phyloP scores from a whole-genome alignment of 2,797 vertebrate genomes.

The Molossus molossus region DNA sequence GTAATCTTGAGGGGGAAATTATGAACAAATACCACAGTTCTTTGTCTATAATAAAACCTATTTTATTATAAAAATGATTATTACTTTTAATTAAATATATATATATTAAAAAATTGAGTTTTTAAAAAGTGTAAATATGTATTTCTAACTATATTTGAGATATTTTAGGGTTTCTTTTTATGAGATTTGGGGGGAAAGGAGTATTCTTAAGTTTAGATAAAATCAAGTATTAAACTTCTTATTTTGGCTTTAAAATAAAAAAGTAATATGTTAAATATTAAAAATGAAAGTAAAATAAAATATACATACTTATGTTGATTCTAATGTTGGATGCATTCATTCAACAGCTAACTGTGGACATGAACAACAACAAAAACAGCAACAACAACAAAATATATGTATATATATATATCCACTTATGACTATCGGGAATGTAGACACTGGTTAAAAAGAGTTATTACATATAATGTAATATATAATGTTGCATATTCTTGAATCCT shows the following conservation, averaged over 20 bases:
- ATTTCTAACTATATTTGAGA: neutral
- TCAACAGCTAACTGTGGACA: neutral
- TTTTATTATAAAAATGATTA: neutral
- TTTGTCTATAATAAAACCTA: neutral
- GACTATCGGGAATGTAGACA: neutral
- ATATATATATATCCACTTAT: too few species aligned
- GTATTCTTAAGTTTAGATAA: conserved; percentile 14
- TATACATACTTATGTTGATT: neutral
- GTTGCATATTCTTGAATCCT: too few species aligned
- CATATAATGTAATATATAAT: too few species aligned
- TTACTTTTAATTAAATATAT: conserved; percentile 3
- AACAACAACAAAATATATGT: neutral
- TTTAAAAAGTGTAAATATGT: neutral
- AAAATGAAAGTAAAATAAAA: neutral
- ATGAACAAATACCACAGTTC: neutral
- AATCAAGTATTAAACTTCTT: neutral
- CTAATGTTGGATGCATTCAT: neutral
- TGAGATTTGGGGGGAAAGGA: neutral
- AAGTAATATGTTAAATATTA: neutral
- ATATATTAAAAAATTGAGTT: neutral
- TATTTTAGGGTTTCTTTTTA: neutral
- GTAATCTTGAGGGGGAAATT: conserved; percentile 20
- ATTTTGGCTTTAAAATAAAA: neutral
- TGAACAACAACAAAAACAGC: too few species aligned
- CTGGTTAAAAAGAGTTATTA: neutral